A percentile compares a stretch with the other conserved stretches of the same genome.
Conservation (phyloP, 1,140 invertebrate species). For the Leptinotarsa undecemlineata region DNA sequence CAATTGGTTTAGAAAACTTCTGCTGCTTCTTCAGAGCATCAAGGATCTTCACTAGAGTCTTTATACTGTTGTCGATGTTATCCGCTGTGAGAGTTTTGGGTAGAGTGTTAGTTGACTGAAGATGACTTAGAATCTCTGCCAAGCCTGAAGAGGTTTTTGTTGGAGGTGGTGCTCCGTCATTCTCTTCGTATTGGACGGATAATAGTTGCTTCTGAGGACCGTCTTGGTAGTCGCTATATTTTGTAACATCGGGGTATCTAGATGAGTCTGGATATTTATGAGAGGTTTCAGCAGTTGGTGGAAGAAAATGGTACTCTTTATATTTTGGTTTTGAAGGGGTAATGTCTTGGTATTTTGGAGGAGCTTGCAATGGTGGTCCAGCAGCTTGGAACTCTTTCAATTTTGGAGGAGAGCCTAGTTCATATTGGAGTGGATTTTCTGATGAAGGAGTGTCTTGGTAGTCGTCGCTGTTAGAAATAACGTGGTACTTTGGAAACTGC, state of each 20-base stretch:
- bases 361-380: slow-evolving; percentile 10
- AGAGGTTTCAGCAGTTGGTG: neutral
- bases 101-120: slow-evolving; percentile 72
- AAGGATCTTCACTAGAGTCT: slow-evolving; percentile 73
- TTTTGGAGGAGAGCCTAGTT: slow-evolving; percentile 41
- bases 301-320: neutral
- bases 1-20: slow-evolving; percentile 47
- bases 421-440: neutral
- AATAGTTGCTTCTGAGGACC: neutral
- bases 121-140: slow-evolving; percentile 62
- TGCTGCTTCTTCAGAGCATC: slow-evolving; percentile 62
- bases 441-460: neutral
- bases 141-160: slow-evolving; percentile 42
- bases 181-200: neutral
- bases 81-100: slow-evolving; percentile 73
- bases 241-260: neutral
- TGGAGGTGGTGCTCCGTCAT: neutral
- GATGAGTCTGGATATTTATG: slow-evolving; percentile 19
- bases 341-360: neutral
- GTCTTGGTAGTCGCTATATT: neutral
- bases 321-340: neutral
- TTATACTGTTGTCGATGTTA: slow-evolving; percentile 77
- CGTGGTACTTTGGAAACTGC: neutral
- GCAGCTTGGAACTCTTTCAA: slow-evolving; percentile 50
- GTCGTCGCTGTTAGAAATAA: neutral